Evolutionary conservation across 2,888 invertebrate genomes (phyloP), one percentile per base, ranked within the genome.

Genomic region (Stegophylla sp.): DNA sequence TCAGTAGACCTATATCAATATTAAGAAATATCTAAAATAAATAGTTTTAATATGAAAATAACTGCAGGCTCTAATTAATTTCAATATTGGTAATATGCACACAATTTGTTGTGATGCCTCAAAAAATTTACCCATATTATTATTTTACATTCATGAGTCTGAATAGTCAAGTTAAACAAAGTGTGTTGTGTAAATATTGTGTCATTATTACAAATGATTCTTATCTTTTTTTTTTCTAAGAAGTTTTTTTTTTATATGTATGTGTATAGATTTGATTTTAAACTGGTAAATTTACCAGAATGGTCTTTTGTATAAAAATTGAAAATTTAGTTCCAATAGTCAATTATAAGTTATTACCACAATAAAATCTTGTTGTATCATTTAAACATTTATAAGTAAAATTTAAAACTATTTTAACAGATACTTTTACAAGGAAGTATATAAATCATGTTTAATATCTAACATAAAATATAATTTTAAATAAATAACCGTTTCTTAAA

Each of bases 1-100:
- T 79, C n/a, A 71, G 61, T 26, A 69, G 79, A 48, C 79, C 69
- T n/a, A 61, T 79, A 51, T 79, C 79, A 48, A 79, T 79, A 71
- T 79, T 79, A 61, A 71, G 79, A 41, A 71, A 79, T 51, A 51
- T 71, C 23, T 71, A 79, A 79, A 28, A 61, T 59, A 13, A 64
- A n/a, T 48, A 12, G 9, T 9, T 5, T 12, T 77, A 45, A n/a
- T 69, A 45, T 45, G 28, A 45, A 4, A 77, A 69, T 77, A 77
- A 77, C 43, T 43, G 13, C 67, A 34, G 43, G 45, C 45, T 23
- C 34, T 59, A 28, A 77, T 48, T 77, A 28, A 67, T 77, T 67
- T 5, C 53, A 69, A 59, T 66, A 76, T 66, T 66, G 75, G 67
- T 77, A 59, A 69, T 12, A 17, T 34, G n/a, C 67, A 67, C 15